Base-by-base conservation (phyloP, 1,140 invertebrate genomes). In the Elysia chlorotica region DNA sequence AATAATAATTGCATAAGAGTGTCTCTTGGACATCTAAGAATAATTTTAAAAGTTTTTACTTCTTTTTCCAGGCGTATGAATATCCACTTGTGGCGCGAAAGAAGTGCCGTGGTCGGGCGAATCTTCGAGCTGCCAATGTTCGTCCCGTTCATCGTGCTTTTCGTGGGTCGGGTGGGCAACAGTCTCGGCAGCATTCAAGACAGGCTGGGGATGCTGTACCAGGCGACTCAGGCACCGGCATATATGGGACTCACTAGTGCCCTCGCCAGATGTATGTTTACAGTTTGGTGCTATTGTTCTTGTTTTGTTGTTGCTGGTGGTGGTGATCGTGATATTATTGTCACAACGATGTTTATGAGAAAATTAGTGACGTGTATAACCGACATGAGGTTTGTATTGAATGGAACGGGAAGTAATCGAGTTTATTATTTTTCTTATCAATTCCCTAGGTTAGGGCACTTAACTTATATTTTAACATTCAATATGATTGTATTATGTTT, bases 31-130 rank as follows among this genome's bases (percentile, higher is more conserved):
- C n/a, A n/a, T n/a, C n/a, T n/a, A n/a, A n/a, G n/a, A n/a, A n/a
- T n/a, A n/a, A n/a, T n/a, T n/a, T n/a, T n/a, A n/a, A n/a, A n/a
- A n/a, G n/a, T n/a, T n/a, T n/a, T n/a, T n/a, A n/a, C n/a, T n/a
- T 48, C 41, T 48, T 48, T n/a, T n/a, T 14, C 41, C 74, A 85
- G 83, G 4, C 78, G 83, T 10, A 80, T 84, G 79, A 74, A 79
- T 48, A 62, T 83, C 14, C 83, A 85, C 53, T 74, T 85, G 5
- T 76, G 66, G 69, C 68, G 83, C 41, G 82, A 85, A 59, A 73
- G 81, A 3, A 74, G 77, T 17, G 77, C 77, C 23, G 83, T 82
- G 63, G 56, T 83, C 4, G 74, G 75, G 14, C 75, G 83, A 2
- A 53, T 80, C 5, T 62, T 81, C 33, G 33, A 79, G 53, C 67